These are phyloP conservation scores for Sitobion miscanthi DNA, from an alignment of 1,140 invertebrate genomes.

Conservation along the genomic window DNA sequence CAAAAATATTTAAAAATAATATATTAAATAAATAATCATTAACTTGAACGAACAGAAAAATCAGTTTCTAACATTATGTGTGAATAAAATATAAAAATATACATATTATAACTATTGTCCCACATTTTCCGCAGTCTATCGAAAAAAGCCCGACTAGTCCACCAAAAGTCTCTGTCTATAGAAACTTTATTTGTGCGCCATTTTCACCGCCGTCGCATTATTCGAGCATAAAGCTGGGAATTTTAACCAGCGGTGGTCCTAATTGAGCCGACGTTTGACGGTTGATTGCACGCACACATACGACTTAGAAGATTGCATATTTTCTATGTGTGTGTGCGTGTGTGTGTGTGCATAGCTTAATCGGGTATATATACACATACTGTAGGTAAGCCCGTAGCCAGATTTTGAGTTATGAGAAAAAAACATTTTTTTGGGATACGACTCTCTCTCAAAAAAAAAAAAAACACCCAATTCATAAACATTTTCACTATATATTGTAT, in stretches of 20 bases:
- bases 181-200: not conserved
- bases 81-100: not conserved
- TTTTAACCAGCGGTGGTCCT: constrained; percentile 28
- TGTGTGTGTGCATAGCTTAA: not conserved
- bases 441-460: not conserved
- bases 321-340: not conserved
- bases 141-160: not conserved
- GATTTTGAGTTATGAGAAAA: not conserved
- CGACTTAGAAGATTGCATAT: not conserved
- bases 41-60: not conserved
- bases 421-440: not conserved
- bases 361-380: not conserved
- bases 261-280: constrained; percentile 30
- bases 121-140: not conserved
- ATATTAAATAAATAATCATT: not conserved
- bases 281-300: not conserved
- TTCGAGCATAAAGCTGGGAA: constrained; percentile 45
- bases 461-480: not conserved
- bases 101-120: not conserved
- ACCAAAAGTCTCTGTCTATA: not conserved
- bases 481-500: not conserved
- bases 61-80: not conserved
- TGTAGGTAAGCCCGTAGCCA: not conserved
- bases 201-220: not conserved
- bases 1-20: not conserved